Conservation (phyloP, 2,113 vertebrate genomes). For the Macaca fascicularis region T2T-MFA8v1.1 NC_088389.1:41137001-41137500, state of each 20-base stretch:
- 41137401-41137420: background rate
- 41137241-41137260: background rate
- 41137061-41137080: background rate
- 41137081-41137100: background rate
- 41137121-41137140: background rate
- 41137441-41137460: background rate
- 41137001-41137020: background rate
- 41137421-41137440: background rate
- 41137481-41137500: background rate
- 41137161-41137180: background rate
- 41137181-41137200: background rate
- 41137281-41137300: background rate
- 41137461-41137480: too few relatives aligned
- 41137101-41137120: background rate
- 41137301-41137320: background rate
- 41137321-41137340: background rate
- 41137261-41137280: background rate
- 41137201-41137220: background rate
- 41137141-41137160: too few relatives aligned
- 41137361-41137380: background rate
- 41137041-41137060: background rate
- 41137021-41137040: too few relatives aligned
- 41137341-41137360: background rate
- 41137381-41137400: background rate
- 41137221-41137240: background rate